Evolutionary conservation across 2,113 vertebrate genomes (phyloP), one percentile per base, ranked within the genome.

Genomic region (Microtus oregoni): DNA sequence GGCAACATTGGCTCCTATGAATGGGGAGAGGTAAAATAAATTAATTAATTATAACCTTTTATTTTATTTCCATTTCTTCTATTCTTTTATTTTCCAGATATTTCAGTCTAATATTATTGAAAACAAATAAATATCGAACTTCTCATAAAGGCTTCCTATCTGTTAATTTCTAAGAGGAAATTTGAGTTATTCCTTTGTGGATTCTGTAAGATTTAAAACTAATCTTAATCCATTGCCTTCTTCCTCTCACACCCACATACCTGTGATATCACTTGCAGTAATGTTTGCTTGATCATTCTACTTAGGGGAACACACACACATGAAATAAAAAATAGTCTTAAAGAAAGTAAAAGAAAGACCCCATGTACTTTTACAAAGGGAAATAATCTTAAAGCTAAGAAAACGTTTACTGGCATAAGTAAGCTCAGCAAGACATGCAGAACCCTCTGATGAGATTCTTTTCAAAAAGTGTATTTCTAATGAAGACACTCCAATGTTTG

Each of bases 1-100:
- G 99, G 99, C 28, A 99, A 99, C 94, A 98, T 99, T 22, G 99
- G 99, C 91, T 99, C 99, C 82, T 99, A 99, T 63, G 99, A 99
- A 98, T 99, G 99, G 99, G 99, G 99, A 90, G 99, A 99, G 99
- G 99, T 99, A 99, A 98, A 94, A 63, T 67, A 28, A 81, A 93
- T n/a, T 5, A 8, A 38, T 61, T 38, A 50, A 77, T 85, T 55
- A 73, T 3, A 68, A 9, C n/a, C 3, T 79, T 73, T 79, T 44
- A 26, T 91, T 35, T 61, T 47, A 6, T 20, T 11, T 7, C 38
- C 41, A 22, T 41, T 11, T 0, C 22, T 12, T 11, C 20, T 3
- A 26, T 20, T 63, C 12, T 65, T 90, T 47, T 41, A 55, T 2
- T 28, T 52, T 94, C 35, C 30, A 20, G 55, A 63, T 38, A 28